Evolutionary conservation across 2,888 invertebrate genomes (phyloP), one percentile per base, ranked within the genome.

Genomic region (Seira ritae): DNA sequence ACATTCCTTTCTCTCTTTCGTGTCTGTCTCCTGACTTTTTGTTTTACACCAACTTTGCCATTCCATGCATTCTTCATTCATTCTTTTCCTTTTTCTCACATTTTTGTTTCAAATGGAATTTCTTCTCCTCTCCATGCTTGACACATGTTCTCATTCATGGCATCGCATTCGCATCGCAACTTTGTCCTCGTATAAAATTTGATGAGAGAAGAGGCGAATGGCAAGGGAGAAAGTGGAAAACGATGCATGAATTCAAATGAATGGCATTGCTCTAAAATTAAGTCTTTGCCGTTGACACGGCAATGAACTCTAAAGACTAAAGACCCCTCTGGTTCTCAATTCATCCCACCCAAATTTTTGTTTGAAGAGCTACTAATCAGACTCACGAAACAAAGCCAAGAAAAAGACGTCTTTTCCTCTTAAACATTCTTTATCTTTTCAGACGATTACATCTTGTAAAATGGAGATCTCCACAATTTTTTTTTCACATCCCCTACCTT

Each of bases 241-340:
- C 82, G 80, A 74, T 72, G 67, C 82, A 80, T 85, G 85, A 82
- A 85, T 85, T 80, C 85, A 85, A 85, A 85, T 85, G 85, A 85
- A 80, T 82, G 70, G 76, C 80, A 80, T 82, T 77, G 76, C 80
- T 83, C 82, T 82, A 70, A 82, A 85, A 83, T 83, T 83, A 85
- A 82, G 85, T 83, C 85, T 76, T 85, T 76, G 70, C 82, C 74
- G 81, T 66, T 75, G 85, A 85, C 85, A 82, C 75, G 85, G 79
- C 81, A 85, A 80, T 80, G 74, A 73, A 80, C 80, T 31, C 31
- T 4, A 31, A 31, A 31, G 3, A 4, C 31, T 4, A 31, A 31
- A 31, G 31, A n/a, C n/a, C n/a, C n/a, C n/a, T n/a, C n/a, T n/a
- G n/a, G n/a, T n/a, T 8, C 31, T 31, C 8, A 8, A 8, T 31